Percentiles rank a stretch among this genome's conserved stretches.
Conservation (phyloP, 1,140 invertebrate genomes). For the Lutraria rhynchaena region DNA sequence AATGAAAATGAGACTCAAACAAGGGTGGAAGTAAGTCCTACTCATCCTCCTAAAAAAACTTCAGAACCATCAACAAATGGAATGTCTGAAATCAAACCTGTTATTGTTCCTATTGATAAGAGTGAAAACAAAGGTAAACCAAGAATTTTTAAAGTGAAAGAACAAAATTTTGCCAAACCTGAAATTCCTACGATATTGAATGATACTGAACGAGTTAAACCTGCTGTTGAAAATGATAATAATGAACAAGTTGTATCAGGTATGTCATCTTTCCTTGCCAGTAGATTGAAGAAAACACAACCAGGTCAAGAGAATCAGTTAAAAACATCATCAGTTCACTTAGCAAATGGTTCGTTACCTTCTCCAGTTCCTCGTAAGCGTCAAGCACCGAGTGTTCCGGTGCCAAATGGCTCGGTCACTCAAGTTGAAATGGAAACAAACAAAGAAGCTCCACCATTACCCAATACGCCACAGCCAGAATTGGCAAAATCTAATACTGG, state of each 20-base stretch:
- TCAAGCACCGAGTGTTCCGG: conserved; percentile 40
- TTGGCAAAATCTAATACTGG: conserved; percentile 58
- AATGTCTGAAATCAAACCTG: conserved; percentile 59
- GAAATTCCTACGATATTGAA: background rate
- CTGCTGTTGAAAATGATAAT: conserved; percentile 8
- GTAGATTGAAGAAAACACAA: conserved; percentile 30
- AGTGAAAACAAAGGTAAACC: conserved; percentile 23
- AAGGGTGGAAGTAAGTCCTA: conserved; percentile 33
- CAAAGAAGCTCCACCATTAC: conserved; percentile 33
- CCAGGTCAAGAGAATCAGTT: conserved; percentile 42
- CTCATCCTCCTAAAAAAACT: conserved; percentile 50
- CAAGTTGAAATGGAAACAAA: conserved; percentile 9
- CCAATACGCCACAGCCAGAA: conserved; percentile 31
- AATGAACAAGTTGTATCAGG: conserved; percentile 31
- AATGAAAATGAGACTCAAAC: conserved; percentile 19
- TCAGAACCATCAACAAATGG: conserved; percentile 36
- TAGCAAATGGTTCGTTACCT: conserved; percentile 58
- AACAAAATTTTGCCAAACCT: conserved; percentile 58
- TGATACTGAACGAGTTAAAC: conserved; percentile 16
- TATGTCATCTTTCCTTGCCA: conserved; percentile 55
- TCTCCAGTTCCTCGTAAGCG: conserved; percentile 64
- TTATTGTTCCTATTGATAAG: conserved; percentile 27
- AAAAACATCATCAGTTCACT: conserved; percentile 50
- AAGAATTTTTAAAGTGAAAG: conserved; percentile 44
- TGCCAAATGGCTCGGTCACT: conserved; percentile 18